These are phyloP conservation scores for Ia io DNA, from an alignment of 2,113 vertebrate species.

Conservation along the genomic window DNA sequence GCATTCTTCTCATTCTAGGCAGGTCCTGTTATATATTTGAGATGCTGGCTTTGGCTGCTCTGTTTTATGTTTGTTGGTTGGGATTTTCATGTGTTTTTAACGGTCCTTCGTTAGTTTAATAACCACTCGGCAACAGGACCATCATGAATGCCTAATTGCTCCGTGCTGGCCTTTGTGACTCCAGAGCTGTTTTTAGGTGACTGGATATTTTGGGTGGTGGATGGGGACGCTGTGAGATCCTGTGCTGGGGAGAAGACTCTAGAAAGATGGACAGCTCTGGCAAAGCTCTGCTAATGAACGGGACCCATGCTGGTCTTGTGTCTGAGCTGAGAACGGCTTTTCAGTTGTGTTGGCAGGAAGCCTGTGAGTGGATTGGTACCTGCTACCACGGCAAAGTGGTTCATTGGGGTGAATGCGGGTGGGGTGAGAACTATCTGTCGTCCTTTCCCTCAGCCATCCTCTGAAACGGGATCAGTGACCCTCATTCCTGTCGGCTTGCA, in stretches of 20 bases:
- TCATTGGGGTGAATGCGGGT: background rate
- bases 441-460: background rate
- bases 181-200: background rate
- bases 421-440: background rate
- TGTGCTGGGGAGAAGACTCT: background rate
- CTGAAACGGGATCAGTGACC: background rate
- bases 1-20: fast-evolving
- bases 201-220: background rate
- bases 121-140: background rate
- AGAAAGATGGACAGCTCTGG: background rate
- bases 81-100: conserved; percentile 63
- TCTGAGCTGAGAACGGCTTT: background rate
- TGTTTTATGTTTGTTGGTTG: conserved; percentile 50
- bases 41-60: background rate
- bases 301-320: background rate
- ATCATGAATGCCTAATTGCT: background rate
- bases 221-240: background rate
- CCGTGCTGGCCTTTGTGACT: background rate
- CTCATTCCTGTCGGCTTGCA: fast-evolving
- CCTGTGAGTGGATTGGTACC: background rate
- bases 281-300: background rate
- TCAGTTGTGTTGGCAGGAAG: background rate
- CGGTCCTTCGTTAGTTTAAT: conserved; percentile 62
- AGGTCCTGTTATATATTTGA: background rate
- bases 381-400: background rate